Conservation (phyloP, 2,797 vertebrate genomes). For the Gymnothorax javanicus region DNA sequence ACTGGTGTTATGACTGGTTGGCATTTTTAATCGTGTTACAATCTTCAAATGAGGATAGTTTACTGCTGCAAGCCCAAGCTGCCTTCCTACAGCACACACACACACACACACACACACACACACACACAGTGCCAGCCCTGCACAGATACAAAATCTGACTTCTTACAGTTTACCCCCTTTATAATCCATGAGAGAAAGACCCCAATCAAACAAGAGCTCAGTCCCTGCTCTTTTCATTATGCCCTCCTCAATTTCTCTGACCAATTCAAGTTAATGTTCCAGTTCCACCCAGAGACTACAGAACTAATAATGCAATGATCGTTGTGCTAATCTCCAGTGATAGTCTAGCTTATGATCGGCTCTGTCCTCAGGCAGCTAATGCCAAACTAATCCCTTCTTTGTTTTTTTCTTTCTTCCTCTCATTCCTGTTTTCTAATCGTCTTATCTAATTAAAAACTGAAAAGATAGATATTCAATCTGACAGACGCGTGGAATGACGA, state of each 20-base stretch:
- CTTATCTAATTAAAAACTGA: slow-evolving; percentile 66
- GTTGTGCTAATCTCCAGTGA: slow-evolving; percentile 51
- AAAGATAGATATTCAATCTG: neutral
- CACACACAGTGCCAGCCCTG: neutral
- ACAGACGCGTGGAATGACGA: neutral
- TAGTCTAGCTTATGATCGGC: slow-evolving; percentile 48
- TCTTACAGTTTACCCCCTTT: neutral
- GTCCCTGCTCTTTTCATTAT: neutral
- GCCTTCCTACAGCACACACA: neutral
- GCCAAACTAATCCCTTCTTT: slow-evolving; percentile 67
- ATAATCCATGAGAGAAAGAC: neutral
- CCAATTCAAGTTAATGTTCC: slow-evolving; percentile 39
- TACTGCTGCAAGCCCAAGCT: neutral
- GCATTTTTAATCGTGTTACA: neutral
- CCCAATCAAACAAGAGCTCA: neutral
- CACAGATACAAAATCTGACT: no score
- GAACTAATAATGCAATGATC: slow-evolving; percentile 61
- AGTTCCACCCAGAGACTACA: slow-evolving; percentile 51
- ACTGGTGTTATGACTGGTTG: neutral
- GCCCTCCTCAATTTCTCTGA: neutral
- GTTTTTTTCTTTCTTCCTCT: slow-evolving; percentile 51
- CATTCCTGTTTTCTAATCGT: slow-evolving; percentile 60
- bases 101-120: no score
- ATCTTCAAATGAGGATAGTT: neutral
- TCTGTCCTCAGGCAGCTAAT: slow-evolving; percentile 57